Percentiles rank a stretch among this genome's conserved stretches.
Conservation (phyloP, 2,113 vertebrate genomes). For the Blennius ocellaris region DNA sequence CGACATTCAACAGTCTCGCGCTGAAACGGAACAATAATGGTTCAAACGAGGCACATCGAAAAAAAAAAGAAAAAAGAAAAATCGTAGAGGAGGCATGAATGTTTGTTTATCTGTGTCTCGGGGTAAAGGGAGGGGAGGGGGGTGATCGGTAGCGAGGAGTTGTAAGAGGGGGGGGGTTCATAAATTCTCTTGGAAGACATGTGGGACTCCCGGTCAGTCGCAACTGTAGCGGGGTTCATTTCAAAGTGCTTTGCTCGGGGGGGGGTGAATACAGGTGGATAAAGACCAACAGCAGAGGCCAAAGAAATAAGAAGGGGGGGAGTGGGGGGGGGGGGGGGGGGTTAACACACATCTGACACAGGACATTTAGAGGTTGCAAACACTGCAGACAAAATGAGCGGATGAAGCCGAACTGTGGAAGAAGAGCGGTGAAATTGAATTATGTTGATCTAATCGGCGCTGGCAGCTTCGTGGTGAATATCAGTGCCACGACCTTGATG, state of each 20-base stretch:
- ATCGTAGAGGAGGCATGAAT: constrained; percentile 1
- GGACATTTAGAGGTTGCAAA: constrained; percentile 53
- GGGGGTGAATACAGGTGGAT: constrained; percentile 6
- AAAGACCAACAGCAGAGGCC: constrained; percentile 42
- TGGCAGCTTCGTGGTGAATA: constrained; percentile 33
- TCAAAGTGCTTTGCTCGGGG: constrained; percentile 48
- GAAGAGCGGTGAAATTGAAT: constrained; percentile 33
- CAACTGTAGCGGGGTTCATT: constrained; percentile 44
- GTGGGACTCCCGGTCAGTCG: constrained; percentile 32
- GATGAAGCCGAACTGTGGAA: constrained; percentile 7
- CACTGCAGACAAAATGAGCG: constrained; percentile 27
- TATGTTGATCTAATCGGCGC: constrained; percentile 47
- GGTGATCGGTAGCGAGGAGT: neutral
- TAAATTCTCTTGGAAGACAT: constrained; percentile 53
- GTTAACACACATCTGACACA: constrained; percentile 2
- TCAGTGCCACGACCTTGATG: constrained; percentile 52
- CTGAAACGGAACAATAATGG: constrained; percentile 2
- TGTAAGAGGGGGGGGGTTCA: neutral
- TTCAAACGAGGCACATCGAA: constrained; percentile 66
- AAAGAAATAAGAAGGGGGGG: too few relatives aligned
- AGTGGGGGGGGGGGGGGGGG: too few relatives aligned
- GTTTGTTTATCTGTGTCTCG: constrained; percentile 7
- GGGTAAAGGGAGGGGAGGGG: neutral
- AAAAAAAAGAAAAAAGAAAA: constrained; percentile 35
- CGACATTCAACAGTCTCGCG: constrained; percentile 71